A percentile compares a stretch with the other conserved stretches of the same genome.
Conservation (phyloP, 2,113 vertebrate genomes). For the Ptyas mucosa region DNA sequence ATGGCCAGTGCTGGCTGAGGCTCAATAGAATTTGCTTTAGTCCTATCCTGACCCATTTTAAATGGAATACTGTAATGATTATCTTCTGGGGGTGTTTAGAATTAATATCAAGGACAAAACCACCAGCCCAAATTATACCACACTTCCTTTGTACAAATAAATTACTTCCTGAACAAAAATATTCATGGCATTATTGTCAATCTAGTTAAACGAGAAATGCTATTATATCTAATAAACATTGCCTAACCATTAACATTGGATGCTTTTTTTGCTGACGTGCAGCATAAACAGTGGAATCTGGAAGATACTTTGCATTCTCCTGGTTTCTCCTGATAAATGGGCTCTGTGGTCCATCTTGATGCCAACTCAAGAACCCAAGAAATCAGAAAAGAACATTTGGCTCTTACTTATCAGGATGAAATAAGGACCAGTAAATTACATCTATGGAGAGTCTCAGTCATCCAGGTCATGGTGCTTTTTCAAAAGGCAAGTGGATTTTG, state of each 20-base stretch:
- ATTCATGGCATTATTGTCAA: neutral
- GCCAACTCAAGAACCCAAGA: neutral
- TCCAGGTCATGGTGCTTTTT: neutral
- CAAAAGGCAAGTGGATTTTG: neutral
- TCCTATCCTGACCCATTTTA: neutral
- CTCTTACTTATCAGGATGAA: neutral
- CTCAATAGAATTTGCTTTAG: neutral
- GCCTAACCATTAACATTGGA: neutral
- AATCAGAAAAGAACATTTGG: neutral
- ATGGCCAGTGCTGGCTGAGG: neutral
- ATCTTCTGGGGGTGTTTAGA: neutral
- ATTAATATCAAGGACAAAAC: neutral
- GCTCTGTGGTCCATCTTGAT: neutral
- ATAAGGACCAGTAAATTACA: neutral
- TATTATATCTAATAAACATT: neutral
- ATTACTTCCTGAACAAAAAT: neutral
- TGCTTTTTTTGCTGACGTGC: neutral
- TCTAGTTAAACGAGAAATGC: neutral
- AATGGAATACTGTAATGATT: neutral
- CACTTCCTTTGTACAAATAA: too few species aligned
- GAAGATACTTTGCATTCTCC: neutral
- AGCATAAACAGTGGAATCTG: neutral
- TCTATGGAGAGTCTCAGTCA: neutral
- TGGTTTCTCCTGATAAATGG: neutral
- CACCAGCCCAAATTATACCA: neutral